Percentiles rank a stretch among this genome's conserved stretches.
Conservation (phyloP, 2,888 invertebrate genomes). For the Tanypteryx hageni region DNA sequence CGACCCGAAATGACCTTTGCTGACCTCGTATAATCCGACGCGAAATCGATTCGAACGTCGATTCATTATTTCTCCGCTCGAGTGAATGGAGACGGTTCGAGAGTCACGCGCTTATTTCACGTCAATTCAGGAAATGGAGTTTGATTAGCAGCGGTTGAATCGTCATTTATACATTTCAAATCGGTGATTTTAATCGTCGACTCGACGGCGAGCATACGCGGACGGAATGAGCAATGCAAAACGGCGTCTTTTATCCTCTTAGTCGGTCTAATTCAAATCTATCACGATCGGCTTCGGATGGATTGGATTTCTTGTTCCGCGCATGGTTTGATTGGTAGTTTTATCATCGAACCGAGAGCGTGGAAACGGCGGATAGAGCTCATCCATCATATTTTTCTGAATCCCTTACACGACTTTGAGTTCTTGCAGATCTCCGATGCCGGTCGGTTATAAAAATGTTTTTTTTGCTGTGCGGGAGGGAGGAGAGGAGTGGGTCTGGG, state of each 20-base stretch:
- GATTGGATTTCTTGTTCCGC: neutral
- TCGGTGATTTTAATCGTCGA: too few relatives aligned
- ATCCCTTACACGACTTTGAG: neutral
- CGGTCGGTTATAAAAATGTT: neutral
- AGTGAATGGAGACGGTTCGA: too few relatives aligned
- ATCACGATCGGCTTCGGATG: neutral
- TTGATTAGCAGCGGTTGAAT: too few relatives aligned
- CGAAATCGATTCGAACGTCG: too few relatives aligned
- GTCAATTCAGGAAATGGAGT: too few relatives aligned
- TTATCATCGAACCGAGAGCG: neutral
- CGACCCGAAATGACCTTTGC: too few relatives aligned
- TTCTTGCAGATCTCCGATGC: neutral
- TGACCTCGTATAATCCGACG: too few relatives aligned
- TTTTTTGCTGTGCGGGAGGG: neutral
- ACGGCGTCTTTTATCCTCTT: neutral
- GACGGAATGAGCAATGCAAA: too few relatives aligned
- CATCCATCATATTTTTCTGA: neutral
- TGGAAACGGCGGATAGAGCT: neutral
- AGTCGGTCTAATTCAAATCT: neutral
- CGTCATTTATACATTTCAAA: too few relatives aligned
- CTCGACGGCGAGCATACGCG: too few relatives aligned
- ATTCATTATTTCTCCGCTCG: too few relatives aligned
- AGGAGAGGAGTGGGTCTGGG: neutral
- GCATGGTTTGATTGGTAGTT: neutral
- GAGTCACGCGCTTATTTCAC: too few relatives aligned